phyloP scores from a whole-genome alignment of 2,797 vertebrate genomes.

The Sternarchorhynchus goeldii region DNA sequence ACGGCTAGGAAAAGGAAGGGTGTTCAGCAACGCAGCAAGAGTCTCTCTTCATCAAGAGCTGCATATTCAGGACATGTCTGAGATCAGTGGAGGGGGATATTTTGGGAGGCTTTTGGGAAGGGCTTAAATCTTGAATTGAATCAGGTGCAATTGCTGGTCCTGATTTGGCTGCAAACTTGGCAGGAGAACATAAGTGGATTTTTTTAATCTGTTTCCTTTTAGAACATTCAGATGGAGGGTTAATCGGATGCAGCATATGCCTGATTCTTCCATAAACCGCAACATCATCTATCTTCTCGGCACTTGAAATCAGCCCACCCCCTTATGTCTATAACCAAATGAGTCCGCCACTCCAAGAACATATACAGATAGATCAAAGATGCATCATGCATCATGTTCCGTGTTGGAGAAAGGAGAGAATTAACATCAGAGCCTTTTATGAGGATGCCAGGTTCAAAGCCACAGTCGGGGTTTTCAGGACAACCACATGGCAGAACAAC shows the following conservation, averaged over 20 bases:
- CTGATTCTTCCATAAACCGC: constrained; percentile 34
- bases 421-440: constrained; percentile 21
- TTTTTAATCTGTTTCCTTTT: constrained; percentile 41
- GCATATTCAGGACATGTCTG: constrained; percentile 31
- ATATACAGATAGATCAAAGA: constrained; percentile 28
- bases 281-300: constrained; percentile 43
- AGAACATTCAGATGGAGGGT: constrained; percentile 34
- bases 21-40: constrained; percentile 4
- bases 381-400: constrained; percentile 1
- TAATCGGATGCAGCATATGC: constrained; percentile 42
- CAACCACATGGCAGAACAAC: constrained; percentile 7
- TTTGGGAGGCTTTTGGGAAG: constrained; percentile 24
- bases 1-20: not conserved
- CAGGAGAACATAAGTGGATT: constrained; percentile 8
- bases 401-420: constrained; percentile 9
- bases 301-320: constrained; percentile 42
- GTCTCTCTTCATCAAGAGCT: constrained; percentile 20
- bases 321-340: constrained; percentile 31
- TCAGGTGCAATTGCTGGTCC: constrained; percentile 33
- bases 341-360: constrained; percentile 5
- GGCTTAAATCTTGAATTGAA: constrained; percentile 23
- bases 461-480: constrained; percentile 13
- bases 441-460: constrained; percentile 12
- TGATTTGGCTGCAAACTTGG: constrained; percentile 36
- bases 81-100: constrained; percentile 22